Percentiles rank a stretch among this genome's conserved stretches.
Conservation (phyloP, 2,888 invertebrate genomes). For the Cheiracanthium punctorium region DNA sequence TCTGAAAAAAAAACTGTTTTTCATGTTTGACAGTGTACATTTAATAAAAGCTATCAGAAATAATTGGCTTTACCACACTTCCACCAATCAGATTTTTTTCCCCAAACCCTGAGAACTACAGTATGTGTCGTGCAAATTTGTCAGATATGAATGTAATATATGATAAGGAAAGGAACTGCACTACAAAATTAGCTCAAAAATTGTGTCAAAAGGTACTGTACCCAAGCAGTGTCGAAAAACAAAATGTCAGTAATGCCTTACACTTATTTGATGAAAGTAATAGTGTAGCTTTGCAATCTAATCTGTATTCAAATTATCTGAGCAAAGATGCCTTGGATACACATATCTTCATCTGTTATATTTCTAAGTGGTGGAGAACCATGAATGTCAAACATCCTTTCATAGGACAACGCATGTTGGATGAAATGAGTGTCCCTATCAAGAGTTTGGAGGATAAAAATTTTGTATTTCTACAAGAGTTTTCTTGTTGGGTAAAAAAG, state of each 20-base stretch:
- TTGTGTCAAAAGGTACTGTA: neutral
- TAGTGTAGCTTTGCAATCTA: neutral
- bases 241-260: neutral
- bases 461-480: neutral
- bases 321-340: too few relatives aligned
- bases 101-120: too few relatives aligned
- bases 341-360: neutral
- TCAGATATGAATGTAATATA: neutral
- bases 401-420: neutral
- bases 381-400: neutral
- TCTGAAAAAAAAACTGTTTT: neutral
- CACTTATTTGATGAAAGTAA: conserved; percentile 20
- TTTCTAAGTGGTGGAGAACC: conserved; percentile 17
- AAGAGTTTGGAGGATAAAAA: neutral
- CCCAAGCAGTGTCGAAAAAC: neutral
- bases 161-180: neutral
- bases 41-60: conserved; percentile 14
- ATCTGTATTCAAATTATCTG: neutral
- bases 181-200: conserved; percentile 14
- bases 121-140: neutral
- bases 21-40: neutral
- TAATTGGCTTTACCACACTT: conserved; percentile 12
- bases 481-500: neutral
- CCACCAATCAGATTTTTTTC: neutral
- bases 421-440: neutral